phyloP scores from a whole-genome alignment of 2,888 invertebrate species.

The Himalopsyche kuldschensis region DNA sequence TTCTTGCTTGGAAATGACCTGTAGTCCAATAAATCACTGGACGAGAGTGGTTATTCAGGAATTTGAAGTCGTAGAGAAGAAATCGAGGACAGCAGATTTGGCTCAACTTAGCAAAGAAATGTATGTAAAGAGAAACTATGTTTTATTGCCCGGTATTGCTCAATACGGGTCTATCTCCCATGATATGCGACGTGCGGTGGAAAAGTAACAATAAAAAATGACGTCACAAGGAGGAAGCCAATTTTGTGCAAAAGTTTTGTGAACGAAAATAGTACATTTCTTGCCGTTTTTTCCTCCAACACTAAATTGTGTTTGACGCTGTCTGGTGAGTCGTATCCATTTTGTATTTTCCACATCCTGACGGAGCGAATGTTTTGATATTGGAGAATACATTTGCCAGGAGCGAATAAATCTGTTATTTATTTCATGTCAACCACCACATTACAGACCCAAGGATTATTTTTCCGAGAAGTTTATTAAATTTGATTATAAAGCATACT shows the following conservation, averaged over 20 bases:
- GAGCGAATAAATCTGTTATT: too few species aligned
- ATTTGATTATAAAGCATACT: too few species aligned
- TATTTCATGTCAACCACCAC: too few species aligned
- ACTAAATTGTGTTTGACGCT: conserved; percentile 26
- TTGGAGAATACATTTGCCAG: not conserved
- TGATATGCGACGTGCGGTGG: not conserved
- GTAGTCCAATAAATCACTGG: too few species aligned
- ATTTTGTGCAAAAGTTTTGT: conserved; percentile 1
- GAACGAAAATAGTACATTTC: not conserved
- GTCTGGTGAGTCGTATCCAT: not conserved
- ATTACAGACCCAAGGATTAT: too few species aligned
- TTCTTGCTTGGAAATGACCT: too few species aligned
- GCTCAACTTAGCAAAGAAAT: too few species aligned
- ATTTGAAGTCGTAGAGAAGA: too few species aligned
- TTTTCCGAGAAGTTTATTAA: too few species aligned
- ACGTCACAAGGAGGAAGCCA: conserved; percentile 6
- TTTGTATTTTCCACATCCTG: not conserved
- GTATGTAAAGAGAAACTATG: too few species aligned
- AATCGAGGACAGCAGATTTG: too few species aligned
- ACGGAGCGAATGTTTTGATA: not conserved
- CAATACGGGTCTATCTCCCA: not conserved
- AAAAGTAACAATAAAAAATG: conserved; percentile 4
- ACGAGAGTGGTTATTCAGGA: too few species aligned
- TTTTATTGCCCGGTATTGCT: not conserved
- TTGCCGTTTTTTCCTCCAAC: not conserved